Evolutionary conservation across 1,140 invertebrate genomes (phyloP).

Genomic region (Portunus trituberculatus): DNA sequence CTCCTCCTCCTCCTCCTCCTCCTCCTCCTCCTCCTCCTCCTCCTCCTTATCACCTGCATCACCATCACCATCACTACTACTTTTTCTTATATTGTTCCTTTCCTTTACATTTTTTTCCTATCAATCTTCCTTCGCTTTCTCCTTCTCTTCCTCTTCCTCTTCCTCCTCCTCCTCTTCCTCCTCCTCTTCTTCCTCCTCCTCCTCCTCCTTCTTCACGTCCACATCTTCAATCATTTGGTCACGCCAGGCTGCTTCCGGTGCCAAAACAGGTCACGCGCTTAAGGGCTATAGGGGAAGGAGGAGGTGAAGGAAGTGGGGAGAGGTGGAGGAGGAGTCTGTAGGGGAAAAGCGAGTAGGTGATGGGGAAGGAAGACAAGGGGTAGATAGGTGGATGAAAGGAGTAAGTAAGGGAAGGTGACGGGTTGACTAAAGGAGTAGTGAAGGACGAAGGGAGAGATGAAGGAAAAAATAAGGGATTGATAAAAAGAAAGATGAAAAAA

Average conservation of each 20-base stretch:
- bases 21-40: not conserved
- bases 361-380: not conserved
- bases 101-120: not conserved
- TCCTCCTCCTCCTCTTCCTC: not conserved
- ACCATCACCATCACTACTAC: not conserved
- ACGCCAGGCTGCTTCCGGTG: not conserved
- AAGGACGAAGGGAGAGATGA: not conserved
- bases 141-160: not conserved
- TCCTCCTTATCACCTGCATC: not conserved
- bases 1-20: not conserved
- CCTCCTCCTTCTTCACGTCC: not conserved
- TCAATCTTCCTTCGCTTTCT: not conserved
- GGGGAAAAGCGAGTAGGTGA: not conserved
- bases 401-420: too few relatives aligned
- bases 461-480: not conserved
- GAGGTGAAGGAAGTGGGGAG: not conserved
- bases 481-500: not conserved
- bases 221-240: not conserved
- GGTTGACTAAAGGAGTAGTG: too few relatives aligned
- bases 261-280: not conserved
- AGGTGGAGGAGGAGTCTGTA: too few relatives aligned
- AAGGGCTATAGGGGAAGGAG: not conserved
- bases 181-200: not conserved
- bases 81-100: not conserved
- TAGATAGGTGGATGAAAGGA: not conserved